phyloP scores from a whole-genome alignment of 2,797 vertebrate species.

The Xiphophorus birchmanni region DNA sequence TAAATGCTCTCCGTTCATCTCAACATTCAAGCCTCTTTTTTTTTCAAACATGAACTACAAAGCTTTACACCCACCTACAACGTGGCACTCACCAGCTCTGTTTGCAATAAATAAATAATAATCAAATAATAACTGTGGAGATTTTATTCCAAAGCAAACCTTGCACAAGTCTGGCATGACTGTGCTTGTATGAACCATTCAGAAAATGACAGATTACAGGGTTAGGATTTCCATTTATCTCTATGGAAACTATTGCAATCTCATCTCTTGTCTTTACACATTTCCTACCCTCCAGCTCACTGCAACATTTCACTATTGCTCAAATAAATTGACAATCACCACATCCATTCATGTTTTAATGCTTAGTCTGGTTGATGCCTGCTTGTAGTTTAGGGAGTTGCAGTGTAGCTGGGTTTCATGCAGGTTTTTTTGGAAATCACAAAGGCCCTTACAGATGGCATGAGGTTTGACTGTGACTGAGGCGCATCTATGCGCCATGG shows the following conservation, averaged over 20 bases:
- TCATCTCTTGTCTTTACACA: background rate
- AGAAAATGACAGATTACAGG: conserved; percentile 2
- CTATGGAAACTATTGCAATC: conserved; percentile 7
- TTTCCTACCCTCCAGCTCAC: background rate
- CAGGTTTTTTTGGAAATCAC: background rate
- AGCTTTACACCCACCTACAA: background rate
- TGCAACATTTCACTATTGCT: conserved; percentile 1
- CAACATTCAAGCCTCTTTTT: background rate
- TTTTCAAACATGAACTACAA: background rate
- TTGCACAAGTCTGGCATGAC: background rate
- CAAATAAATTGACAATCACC: conserved; percentile 7
- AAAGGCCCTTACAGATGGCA: too few relatives aligned
- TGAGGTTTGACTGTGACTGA: background rate
- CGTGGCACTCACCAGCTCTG: background rate
- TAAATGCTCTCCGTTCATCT: background rate
- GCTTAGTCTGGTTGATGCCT: background rate
- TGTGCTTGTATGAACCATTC: background rate
- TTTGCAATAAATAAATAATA: background rate
- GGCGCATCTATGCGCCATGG: background rate
- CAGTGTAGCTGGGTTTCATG: background rate
- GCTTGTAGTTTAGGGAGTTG: background rate
- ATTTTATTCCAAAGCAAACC: background rate
- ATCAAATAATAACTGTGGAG: background rate
- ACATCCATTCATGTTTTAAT: background rate
- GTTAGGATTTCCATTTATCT: conserved; percentile 15